phyloP scores from a whole-genome alignment of 2,888 invertebrate genomes.

The Linhomoeus sp. region DNA sequence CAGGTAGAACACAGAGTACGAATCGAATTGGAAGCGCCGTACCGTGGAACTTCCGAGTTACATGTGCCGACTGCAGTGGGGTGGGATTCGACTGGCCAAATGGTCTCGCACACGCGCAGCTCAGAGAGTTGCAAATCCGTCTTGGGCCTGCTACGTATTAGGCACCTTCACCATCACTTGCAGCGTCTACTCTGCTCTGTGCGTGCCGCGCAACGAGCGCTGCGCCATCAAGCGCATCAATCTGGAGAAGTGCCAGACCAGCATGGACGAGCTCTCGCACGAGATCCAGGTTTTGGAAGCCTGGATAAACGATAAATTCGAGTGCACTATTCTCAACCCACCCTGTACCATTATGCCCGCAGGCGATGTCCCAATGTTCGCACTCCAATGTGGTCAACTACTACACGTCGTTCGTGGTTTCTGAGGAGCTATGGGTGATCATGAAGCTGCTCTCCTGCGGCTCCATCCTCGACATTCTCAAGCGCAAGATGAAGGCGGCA shows the following conservation, averaged over 20 bases:
- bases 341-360: conserved; percentile 33
- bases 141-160: conserved; percentile 85
- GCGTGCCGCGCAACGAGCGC: conserved; percentile 70
- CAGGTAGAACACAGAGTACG: no score
- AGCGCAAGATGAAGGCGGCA: conserved; percentile 61
- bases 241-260: conserved; percentile 98
- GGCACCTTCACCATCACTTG: no score
- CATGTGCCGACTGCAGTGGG: no score
- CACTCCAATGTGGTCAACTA: conserved; percentile 98
- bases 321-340: no score
- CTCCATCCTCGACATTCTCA: conserved; percentile 48
- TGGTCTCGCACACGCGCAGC: conserved; percentile 16
- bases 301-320: no score
- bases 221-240: conserved; percentile 97
- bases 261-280: conserved; percentile 68
- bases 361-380: conserved; percentile 95
- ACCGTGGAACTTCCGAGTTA: no score
- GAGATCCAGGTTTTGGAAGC: conserved; percentile 17
- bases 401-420: conserved; percentile 91
- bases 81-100: conserved; percentile 15
- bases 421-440: conserved; percentile 86
- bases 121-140: conserved; percentile 70
- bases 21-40: no score
- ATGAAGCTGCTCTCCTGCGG: conserved; percentile 72
- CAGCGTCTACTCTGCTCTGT: conserved; percentile 66